Evolutionary conservation across 2,888 invertebrate species (phyloP), one percentile per base, ranked within the genome.

Genomic region (Chloromyia formosa): DNA sequence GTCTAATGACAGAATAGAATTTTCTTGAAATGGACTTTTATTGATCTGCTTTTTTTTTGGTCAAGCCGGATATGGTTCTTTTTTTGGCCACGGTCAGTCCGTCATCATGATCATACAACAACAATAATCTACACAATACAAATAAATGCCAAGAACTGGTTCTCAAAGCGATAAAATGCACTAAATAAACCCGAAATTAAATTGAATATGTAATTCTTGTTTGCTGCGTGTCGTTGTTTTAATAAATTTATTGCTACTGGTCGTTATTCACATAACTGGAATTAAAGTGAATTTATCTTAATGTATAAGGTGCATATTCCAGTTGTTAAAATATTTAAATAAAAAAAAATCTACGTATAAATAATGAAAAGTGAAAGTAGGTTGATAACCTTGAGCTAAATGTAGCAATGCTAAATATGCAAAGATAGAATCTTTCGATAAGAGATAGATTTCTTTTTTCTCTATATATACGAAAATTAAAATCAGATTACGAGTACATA

Each of bases 61-160:
- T n/a, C 54, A 14, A 54, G 54, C 54, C 54, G 54, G 54, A 54
- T 54, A 54, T 54, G 14, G n/a, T 54, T 12, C 16, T 54, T 54
- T 54, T 54, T 54, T 12, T 7, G 54, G 54, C n/a, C n/a, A n/a
- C n/a, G 12, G n/a, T 16, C n/a, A 54, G 54, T 54, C 10, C 9
- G 12, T n/a, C n/a, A n/a, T n/a, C n/a, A n/a, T n/a, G n/a, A n/a
- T n/a, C n/a, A n/a, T n/a, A n/a, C 12, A 54, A 54, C 54, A 7
- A 54, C 16, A 5, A 54, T 54, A 54, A 14, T 5, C n/a, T 54
- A 5, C 16, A 16, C 12, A 5, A n/a, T 16, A 54, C 7, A 54
- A 54, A 54, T n/a, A 54, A n/a, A 54, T 54, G 54, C 54, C 12
- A 5, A 42, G n/a, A 16, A 54, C 54, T 16, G 54, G 54, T 54